Base-by-base conservation (phyloP, 2,113 vertebrate species). In the Neodon shergylaensis region DNA sequence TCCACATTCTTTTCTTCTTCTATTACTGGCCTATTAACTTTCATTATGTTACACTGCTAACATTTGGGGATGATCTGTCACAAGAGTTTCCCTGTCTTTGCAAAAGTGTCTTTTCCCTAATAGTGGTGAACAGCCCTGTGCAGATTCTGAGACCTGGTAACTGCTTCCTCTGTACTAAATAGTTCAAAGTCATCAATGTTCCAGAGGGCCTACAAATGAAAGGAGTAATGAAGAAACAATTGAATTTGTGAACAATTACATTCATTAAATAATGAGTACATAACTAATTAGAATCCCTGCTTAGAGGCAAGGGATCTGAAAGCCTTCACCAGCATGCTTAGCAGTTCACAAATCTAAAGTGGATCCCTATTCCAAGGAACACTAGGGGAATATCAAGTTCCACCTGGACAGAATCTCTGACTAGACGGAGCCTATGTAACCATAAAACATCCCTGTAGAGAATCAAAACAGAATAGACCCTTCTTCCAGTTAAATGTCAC, bases 221-320 rank as follows among this genome's bases (percentile, higher is more conserved):
- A 97, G n/a, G 70, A 96, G 36, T 94, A 91, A 95, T 91, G 87
- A 96, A 94, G 68, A 96, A 94, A 88, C 3, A 26, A 95, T 90
- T 96, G 79, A 61, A 79, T 97, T 89, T 91, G 70, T 94, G 87
- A 97, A 87, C 79, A 96, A 91, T 96, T 94, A 94, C 76, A 76
- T 74, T 91, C 89, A 95, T 33, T 95, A 90, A 95, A 77, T 96
- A 95, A 91, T 94, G 87, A 96, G 58, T 92, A 94, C 58, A 66
- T 92, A 92, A 97, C n/a, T 65, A 95, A 87, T 95, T 94, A 96
- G 31, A 88, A 93, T 94, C 91, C 93, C 70, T 28, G 31, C 74
- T 89, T 89, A 61, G 70, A 96, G 42, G 28, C 31, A 89, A 90
- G 90, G 24, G 33, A 91, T 92, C 91, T 83, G 28, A 92, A 87